Conservation (phyloP, 2,113 vertebrate species). For the Dromas ardeola region DNA sequence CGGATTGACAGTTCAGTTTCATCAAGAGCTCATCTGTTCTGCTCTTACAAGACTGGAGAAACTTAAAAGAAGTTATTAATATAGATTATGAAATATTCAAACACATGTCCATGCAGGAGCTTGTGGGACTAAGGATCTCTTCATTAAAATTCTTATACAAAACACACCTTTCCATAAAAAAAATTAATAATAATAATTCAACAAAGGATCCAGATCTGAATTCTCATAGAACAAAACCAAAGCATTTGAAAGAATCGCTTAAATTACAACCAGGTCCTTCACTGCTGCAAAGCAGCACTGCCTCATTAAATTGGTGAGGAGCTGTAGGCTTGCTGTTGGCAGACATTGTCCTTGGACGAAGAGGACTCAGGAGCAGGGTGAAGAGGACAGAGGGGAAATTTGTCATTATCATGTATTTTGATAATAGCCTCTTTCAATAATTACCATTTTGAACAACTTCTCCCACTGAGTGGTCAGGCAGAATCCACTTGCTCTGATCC, state of each 20-base stretch:
- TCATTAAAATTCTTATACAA: conserved; percentile 5
- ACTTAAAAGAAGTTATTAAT: conserved; percentile 61
- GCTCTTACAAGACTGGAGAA: conserved; percentile 30
- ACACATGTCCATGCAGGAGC: not conserved
- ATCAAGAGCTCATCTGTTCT: conserved; percentile 16
- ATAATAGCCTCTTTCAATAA: not conserved
- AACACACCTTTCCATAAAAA: not conserved
- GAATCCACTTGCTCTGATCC: not conserved
- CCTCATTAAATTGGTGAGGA: not conserved
- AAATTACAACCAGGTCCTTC: not conserved
- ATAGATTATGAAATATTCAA: conserved; percentile 64
- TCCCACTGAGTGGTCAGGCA: not conserved
- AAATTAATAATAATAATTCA: not conserved
- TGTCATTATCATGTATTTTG: not conserved
- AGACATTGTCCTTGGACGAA: not conserved
- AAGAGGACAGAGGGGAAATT: not conserved
- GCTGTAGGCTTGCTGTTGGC: not conserved
- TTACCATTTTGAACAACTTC: not conserved
- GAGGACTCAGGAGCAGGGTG: not conserved
- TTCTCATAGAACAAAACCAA: not conserved
- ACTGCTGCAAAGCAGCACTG: not conserved
- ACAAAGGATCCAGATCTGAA: not conserved
- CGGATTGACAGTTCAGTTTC: not conserved
- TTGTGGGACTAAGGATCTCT: not conserved
- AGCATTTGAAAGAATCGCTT: not conserved